phyloP scores from a whole-genome alignment of 2,797 vertebrate genomes.

The Potorous gilbertii region DNA sequence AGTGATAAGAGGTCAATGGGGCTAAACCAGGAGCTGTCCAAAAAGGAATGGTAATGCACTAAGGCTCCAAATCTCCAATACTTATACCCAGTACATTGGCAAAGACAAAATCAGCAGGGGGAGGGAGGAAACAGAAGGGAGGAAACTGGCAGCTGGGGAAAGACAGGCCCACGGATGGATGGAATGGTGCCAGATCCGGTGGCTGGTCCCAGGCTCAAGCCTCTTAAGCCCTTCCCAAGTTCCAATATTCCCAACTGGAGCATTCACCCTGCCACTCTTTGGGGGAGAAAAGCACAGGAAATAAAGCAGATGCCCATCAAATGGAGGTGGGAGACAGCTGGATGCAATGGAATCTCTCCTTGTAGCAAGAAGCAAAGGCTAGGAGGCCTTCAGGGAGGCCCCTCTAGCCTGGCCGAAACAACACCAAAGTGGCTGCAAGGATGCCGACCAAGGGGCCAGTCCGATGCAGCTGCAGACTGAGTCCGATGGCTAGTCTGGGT shows the following conservation, averaged over 20 bases:
- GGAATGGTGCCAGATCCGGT: too few species aligned
- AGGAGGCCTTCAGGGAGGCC: neutral
- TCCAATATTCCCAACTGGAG: neutral
- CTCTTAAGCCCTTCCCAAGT: neutral
- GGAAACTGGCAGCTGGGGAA: neutral
- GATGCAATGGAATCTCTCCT: neutral
- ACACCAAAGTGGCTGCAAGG: too few species aligned
- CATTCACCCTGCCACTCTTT: neutral
- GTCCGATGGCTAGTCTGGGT: too few species aligned
- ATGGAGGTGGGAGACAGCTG: neutral
- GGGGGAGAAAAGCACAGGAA: neutral
- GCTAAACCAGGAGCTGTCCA: neutral
- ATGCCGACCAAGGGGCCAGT: too few species aligned
- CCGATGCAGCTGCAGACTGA: too few species aligned
- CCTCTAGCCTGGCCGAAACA: neutral
- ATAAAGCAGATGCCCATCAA: neutral
- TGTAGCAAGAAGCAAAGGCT: too few species aligned
- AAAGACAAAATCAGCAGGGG: neutral
- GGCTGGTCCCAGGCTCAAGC: neutral
- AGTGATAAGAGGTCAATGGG: neutral
- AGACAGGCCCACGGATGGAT: neutral
- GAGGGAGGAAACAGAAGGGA: neutral
- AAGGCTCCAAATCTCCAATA: too few species aligned
- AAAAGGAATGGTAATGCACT: neutral
- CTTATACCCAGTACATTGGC: neutral